These are phyloP conservation scores for Pristiophorus japonicus DNA, from an alignment of 2,113 vertebrate genomes.

Conservation along the genomic window DNA sequence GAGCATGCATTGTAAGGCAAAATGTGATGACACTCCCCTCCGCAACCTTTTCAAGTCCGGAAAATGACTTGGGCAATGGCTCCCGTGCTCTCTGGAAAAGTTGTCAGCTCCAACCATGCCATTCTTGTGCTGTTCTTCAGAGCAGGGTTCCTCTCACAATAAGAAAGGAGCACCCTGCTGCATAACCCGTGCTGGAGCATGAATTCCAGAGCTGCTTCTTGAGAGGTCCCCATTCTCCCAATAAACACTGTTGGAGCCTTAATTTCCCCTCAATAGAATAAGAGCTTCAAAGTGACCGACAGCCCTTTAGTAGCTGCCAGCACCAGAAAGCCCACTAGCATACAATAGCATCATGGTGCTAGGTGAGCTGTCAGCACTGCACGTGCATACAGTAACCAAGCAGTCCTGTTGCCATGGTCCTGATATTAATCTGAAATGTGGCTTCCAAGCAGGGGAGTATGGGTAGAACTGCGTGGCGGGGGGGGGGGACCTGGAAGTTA, in stretches of 20 bases:
- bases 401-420: too few relatives aligned
- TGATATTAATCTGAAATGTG: too few relatives aligned
- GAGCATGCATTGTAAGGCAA: neutral
- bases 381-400: too few relatives aligned
- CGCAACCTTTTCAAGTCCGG: neutral
- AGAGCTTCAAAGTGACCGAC: neutral
- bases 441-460: too few relatives aligned
- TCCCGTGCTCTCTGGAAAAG: neutral
- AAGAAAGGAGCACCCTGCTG: neutral
- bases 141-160: neutral
- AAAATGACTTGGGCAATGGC: neutral
- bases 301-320: neutral
- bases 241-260: neutral
- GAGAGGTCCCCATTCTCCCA: neutral
- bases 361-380: too few relatives aligned
- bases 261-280: neutral
- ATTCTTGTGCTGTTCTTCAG: neutral
- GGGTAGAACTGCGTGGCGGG: too few relatives aligned
- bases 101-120: neutral
- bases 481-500: too few relatives aligned
- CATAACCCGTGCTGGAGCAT: neutral
- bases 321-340: too few relatives aligned
- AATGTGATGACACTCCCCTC: neutral
- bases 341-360: too few relatives aligned
- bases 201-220: neutral